phyloP scores from a whole-genome alignment of 2,113 vertebrate species.

The Potamarius usumacintae region DNA sequence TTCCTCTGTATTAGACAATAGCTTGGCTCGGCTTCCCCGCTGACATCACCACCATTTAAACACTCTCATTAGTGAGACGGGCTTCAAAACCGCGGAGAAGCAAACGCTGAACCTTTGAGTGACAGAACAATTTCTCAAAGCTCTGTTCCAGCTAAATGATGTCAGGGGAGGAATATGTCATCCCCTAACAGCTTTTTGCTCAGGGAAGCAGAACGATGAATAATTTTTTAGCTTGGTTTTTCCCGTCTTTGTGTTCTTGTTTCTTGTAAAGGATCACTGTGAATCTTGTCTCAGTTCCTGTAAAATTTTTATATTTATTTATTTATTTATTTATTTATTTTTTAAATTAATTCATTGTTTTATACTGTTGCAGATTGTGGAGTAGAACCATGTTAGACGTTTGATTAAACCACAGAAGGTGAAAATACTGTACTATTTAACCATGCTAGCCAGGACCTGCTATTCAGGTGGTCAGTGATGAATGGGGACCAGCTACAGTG shows the following conservation, averaged over 20 bases:
- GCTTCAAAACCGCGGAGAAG: conserved; percentile 7
- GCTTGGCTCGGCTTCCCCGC: conserved; percentile 69
- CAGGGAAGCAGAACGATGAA: not conserved
- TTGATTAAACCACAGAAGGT: not conserved
- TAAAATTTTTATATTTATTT: no score
- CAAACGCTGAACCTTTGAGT: conserved; percentile 30
- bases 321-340: not conserved
- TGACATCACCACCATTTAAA: conserved; percentile 79
- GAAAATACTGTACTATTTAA: not conserved
- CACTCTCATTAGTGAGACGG: conserved; percentile 50
- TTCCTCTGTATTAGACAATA: conserved; percentile 64
- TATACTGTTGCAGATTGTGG: not conserved
- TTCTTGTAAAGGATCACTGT: not conserved
- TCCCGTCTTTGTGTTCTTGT: not conserved
- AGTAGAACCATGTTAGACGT: not conserved
- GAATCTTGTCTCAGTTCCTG: not conserved
- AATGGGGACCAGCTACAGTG: not conserved
- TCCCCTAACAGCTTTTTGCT: not conserved
- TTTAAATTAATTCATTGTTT: not conserved
- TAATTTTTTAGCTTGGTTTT: not conserved
- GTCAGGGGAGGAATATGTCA: conserved; percentile 21
- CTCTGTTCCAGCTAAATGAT: conserved; percentile 21
- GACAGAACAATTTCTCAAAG: conserved; percentile 48
- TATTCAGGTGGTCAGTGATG: not conserved
- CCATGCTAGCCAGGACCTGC: not conserved